phyloP scores from a whole-genome alignment of 2,113 vertebrate genomes.

The Notothenia rossii region DNA sequence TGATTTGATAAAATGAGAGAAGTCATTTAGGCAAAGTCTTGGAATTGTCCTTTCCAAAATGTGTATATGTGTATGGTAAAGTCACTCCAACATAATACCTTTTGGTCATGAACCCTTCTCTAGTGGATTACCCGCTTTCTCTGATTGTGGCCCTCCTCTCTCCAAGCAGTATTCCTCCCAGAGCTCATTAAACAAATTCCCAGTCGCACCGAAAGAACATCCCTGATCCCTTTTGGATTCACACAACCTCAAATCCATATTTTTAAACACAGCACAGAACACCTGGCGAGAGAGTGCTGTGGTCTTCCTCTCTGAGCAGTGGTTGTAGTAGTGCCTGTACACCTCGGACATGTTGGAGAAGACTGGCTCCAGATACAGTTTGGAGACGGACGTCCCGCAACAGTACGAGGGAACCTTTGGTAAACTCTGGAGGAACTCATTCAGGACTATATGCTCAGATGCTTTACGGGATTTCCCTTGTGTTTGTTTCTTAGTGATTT shows the following conservation, averaged over 20 bases:
- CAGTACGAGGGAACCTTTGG: constrained; percentile 49
- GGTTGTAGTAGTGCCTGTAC: constrained; percentile 54
- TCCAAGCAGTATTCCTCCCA: constrained; percentile 60
- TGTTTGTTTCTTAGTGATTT: constrained; percentile 25
- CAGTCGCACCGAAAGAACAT: constrained; percentile 8
- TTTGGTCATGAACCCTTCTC: background rate
- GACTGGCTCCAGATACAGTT: constrained; percentile 54
- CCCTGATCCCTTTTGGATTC: constrained; percentile 36
- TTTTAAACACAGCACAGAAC: constrained; percentile 62
- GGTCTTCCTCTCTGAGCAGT: constrained; percentile 30
- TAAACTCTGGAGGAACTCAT: constrained; percentile 50
- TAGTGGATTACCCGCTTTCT: constrained; percentile 11
- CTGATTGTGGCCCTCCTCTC: constrained; percentile 20
- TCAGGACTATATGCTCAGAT: constrained; percentile 43
- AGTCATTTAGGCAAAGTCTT: constrained; percentile 2
- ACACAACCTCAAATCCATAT: constrained; percentile 51
- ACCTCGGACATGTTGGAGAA: constrained; percentile 64
- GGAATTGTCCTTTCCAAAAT: too few relatives aligned
- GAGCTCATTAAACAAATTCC: constrained; percentile 49
- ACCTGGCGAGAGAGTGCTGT: constrained; percentile 53
- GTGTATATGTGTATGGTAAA: background rate
- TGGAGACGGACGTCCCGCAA: constrained; percentile 16
- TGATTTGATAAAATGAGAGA: background rate
- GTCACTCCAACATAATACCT: background rate
- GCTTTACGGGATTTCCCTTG: constrained; percentile 57